Base-by-base conservation (phyloP, 2,797 vertebrate genomes). In the Balearica regulorum region DNA sequence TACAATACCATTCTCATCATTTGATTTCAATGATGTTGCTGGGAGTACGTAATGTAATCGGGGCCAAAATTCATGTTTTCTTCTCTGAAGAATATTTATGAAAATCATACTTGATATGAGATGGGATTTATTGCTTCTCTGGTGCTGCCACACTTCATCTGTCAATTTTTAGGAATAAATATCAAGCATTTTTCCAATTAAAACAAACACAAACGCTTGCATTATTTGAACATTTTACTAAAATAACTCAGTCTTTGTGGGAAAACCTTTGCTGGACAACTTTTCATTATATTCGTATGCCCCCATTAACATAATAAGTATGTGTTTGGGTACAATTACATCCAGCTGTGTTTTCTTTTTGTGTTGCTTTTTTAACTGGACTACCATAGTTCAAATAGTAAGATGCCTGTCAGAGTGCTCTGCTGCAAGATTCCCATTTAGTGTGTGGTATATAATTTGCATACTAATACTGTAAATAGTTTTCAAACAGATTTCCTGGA, bases 401-500 rank as follows among this genome's bases (percentile, higher is more conserved):
- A 96, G 53, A 88, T 66, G 86, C 28, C 41, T 81, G 81, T 94
- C 93, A 95, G 51, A 95, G 64, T 89, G 60, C 61, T 95, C 65
- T 91, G 83, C 83, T 83, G 61, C 92, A 96, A 89, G 92, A 89
- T 81, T 95, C 43, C 35, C 37, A 92, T 93, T 93, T 94, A 89
- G 54, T 41, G 41, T 72, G 61, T 48, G 91, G 71, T 62, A 95
- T 95, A 93, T 96, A 96, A 97, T 96, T 97, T 96, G 92, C 94
- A 97, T 95, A 95, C 86, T 95, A 96, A 97, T 93, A 91, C 28
- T 78, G 78, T 94, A 95, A 95, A 95, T 96, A 96, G 46, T 94
- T 96, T 96, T 93, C 83, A 87, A 94, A 94, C 72, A 85, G 68
- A 96, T 94, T 95, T 96, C 81, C 92, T 96, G 69, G 87, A 95